These are phyloP conservation scores for Luidia sarsii DNA, from an alignment of 53 echinoderm and acorn worm genomes.

Conservation along the genomic window DNA sequence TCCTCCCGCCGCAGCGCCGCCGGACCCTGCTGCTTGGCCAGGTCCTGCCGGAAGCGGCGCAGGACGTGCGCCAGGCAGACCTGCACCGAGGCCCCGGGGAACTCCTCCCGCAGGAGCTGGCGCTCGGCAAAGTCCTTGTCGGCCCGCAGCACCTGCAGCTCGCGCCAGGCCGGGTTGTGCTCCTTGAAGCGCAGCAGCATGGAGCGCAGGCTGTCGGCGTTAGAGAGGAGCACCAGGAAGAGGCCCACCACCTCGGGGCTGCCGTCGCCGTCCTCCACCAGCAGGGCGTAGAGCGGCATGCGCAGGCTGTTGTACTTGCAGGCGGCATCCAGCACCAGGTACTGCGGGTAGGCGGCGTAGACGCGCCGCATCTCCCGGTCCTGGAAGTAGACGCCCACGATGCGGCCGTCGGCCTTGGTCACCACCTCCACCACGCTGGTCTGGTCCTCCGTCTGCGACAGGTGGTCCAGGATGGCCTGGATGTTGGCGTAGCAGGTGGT, in stretches of 20 bases:
- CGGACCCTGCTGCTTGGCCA: slow-evolving; percentile 37
- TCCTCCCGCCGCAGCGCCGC: slow-evolving; percentile 15
- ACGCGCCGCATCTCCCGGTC: slow-evolving; percentile 45
- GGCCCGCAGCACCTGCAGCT: slow-evolving; percentile 44
- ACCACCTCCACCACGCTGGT: slow-evolving; percentile 1
- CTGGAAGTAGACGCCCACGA: slow-evolving; percentile 49
- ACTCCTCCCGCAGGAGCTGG: slow-evolving; percentile 4
- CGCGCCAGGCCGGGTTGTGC: slow-evolving; percentile 49
- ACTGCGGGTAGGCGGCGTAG: slow-evolving; percentile 56
- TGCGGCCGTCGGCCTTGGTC: background rate
- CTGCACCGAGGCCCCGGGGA: slow-evolving; percentile 38
- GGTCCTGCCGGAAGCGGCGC: slow-evolving; percentile 41
- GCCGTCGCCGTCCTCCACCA: slow-evolving; percentile 68
- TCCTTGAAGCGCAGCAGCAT: slow-evolving; percentile 56
- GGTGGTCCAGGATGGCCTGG: slow-evolving; percentile 7
- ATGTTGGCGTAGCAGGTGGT: background rate
- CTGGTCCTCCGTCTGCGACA: background rate
- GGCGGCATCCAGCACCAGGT: slow-evolving; percentile 61
- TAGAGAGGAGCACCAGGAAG: background rate
- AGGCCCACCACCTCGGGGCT: slow-evolving; percentile 21
- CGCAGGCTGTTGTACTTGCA: slow-evolving; percentile 56
- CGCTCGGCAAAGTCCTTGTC: slow-evolving; percentile 62
- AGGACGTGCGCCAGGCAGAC: slow-evolving; percentile 62
- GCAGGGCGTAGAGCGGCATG: slow-evolving; percentile 64
- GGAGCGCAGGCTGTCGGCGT: slow-evolving; percentile 26